phyloP scores from a whole-genome alignment of 2,113 vertebrate species.

The Pipra filicauda region DNA sequence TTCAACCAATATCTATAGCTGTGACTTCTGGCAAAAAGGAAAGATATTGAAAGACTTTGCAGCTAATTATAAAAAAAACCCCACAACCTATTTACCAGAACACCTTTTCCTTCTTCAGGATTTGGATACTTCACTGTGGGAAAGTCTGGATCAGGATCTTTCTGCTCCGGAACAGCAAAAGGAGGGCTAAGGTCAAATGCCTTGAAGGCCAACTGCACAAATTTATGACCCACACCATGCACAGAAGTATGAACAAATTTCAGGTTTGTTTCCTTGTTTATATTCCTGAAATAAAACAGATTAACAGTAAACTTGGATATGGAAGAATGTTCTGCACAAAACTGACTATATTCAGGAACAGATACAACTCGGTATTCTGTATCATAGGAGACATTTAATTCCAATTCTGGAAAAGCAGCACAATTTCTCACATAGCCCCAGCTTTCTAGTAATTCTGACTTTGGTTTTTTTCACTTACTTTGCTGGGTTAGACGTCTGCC shows the following conservation, averaged over 20 bases:
- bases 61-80: neutral
- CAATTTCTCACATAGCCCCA: neutral
- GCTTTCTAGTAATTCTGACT: neutral
- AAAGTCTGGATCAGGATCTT: conserved; percentile 94
- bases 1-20: neutral
- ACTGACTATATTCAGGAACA: neutral
- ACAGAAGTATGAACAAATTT: conserved; percentile 96
- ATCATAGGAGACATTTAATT: neutral
- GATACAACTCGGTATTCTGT: neutral
- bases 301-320: neutral
- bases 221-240: conserved; percentile 91
- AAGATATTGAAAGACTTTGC: neutral
- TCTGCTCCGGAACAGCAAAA: conserved; percentile 90
- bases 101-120: conserved; percentile 95
- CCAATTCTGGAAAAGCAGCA: neutral
- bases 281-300: conserved; percentile 75
- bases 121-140: conserved; percentile 96
- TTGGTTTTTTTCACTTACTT: neutral
- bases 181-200: conserved; percentile 91
- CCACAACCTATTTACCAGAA: conserved; percentile 80
- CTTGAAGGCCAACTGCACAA: conserved; percentile 90
- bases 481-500: neutral
- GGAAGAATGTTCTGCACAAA: neutral
- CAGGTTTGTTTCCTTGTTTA: conserved; percentile 85
- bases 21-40: neutral